Conservation (phyloP, 2,797 vertebrate genomes). For the Mus spretus region DNA sequence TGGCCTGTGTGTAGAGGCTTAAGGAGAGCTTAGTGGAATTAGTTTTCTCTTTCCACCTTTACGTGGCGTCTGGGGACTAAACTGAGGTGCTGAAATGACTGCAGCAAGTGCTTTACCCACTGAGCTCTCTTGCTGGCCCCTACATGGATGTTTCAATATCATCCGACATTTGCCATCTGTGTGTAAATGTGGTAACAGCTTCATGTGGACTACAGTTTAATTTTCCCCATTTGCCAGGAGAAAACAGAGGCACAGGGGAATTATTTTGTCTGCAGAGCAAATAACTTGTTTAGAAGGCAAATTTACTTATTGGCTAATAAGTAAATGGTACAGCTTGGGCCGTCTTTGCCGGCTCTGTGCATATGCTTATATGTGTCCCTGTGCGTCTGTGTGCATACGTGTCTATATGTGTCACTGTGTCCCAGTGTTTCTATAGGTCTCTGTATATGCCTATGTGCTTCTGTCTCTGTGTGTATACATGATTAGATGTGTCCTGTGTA, state of each 20-base stretch:
- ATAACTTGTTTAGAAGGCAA: background rate
- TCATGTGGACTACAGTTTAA: background rate
- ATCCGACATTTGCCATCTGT: background rate
- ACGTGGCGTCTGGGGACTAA: background rate
- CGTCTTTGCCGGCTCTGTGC: background rate
- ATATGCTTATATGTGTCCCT: background rate
- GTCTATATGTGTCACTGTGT: background rate
- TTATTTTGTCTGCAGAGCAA: background rate
- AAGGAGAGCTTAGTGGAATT: background rate
- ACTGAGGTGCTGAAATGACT: background rate
- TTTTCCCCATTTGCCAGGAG: background rate
- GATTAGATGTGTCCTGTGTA: background rate
- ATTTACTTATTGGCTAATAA: constrained; percentile 4
- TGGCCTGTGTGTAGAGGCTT: background rate
- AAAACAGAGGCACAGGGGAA: background rate
- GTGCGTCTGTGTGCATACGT: background rate
- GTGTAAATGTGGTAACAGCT: background rate
- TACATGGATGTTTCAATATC: background rate
- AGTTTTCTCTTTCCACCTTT: background rate
- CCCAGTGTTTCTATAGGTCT: background rate
- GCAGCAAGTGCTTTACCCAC: background rate
- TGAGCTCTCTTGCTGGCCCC: background rate
- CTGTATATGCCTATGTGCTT: background rate
- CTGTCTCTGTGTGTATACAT: background rate
- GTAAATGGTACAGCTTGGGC: background rate